A percentile compares a stretch with the other conserved stretches of the same genome.
Evolutionary conservation across 92 coral and sea anemone genomes (phyloP).

Genomic region (Umimayanthus chanpuru): DNA sequence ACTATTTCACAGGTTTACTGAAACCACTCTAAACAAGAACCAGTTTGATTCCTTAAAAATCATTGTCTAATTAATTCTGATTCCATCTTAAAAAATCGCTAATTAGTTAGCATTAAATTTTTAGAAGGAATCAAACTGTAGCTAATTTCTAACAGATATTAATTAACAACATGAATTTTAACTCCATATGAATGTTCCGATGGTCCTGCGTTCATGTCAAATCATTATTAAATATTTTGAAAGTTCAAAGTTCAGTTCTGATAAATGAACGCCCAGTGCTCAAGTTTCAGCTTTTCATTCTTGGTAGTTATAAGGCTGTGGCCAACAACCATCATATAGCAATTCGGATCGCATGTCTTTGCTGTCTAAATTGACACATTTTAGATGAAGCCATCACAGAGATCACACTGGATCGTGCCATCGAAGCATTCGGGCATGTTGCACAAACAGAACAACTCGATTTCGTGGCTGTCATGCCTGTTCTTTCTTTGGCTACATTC

Average conservation of each 20-base stretch:
- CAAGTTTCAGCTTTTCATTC: too few relatives aligned
- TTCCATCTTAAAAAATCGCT: too few relatives aligned
- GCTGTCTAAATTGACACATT: slow-evolving; percentile 22
- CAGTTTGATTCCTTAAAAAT: neutral
- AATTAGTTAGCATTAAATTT: too few relatives aligned
- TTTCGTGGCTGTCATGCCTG: slow-evolving; percentile 16
- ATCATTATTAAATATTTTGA: neutral
- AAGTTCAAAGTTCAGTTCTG: neutral
- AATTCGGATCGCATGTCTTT: slow-evolving; percentile 15
- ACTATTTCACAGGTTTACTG: slow-evolving; percentile 25
- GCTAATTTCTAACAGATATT: too few relatives aligned
- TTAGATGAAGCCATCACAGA: slow-evolving; percentile 51
- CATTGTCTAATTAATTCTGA: too few relatives aligned
- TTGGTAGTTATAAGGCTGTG: neutral
- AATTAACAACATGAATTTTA: too few relatives aligned
- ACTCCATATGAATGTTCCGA: too few relatives aligned
- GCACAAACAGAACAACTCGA: slow-evolving; percentile 54
- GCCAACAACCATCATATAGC: slow-evolving; percentile 35
- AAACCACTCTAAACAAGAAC: slow-evolving; percentile 25
- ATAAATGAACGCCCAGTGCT: neutral
- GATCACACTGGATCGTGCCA: slow-evolving; percentile 53
- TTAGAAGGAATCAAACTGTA: too few relatives aligned
- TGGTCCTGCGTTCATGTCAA: too few relatives aligned
- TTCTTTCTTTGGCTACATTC: slow-evolving; percentile 24
- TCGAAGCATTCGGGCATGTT: slow-evolving; percentile 58